Conservation (phyloP, 2,888 invertebrate species). For the Drosophila setosimentum region DNA sequence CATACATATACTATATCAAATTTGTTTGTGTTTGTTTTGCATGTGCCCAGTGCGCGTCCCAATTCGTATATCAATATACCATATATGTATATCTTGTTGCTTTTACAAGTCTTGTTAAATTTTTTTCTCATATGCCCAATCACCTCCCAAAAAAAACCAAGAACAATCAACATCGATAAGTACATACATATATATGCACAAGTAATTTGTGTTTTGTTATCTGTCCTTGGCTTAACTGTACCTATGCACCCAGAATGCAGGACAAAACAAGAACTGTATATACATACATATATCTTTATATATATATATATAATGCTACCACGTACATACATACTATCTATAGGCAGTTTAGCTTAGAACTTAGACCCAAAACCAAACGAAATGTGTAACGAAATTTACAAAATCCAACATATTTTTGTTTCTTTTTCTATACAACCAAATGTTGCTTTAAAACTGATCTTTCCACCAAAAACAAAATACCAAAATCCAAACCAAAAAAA, state of each 20-base stretch:
- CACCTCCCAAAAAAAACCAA: neutral
- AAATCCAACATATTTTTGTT: conserved; percentile 80
- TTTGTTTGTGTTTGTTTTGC: conserved; percentile 81
- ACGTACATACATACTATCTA: conserved; percentile 30
- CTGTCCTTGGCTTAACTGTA: conserved; percentile 42
- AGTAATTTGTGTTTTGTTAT: conserved; percentile 50
- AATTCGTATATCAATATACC: conserved; percentile 15
- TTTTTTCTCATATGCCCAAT: conserved; percentile 18
- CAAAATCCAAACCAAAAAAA: conserved; percentile 19
- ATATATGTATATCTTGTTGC: conserved; percentile 11
- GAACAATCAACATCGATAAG: conserved; percentile 5
- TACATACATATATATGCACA: conserved; percentile 43
- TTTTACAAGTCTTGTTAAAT: conserved; percentile 1
- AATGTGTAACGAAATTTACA: conserved; percentile 73
- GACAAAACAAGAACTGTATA: conserved; percentile 33
- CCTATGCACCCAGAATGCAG: conserved; percentile 37
- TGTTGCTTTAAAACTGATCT: conserved; percentile 65
- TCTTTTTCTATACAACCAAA: conserved; percentile 74
- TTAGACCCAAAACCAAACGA: conserved; percentile 41
- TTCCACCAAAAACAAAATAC: conserved; percentile 31
- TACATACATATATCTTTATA: conserved; percentile 23
- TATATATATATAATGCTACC: conserved; percentile 11
- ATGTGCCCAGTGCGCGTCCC: conserved; percentile 74
- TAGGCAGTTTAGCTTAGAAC: conserved; percentile 67
- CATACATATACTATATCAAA: conserved; percentile 44